Conservation (phyloP, 2,888 invertebrate genomes). For the Punctoribates punctum region DNA sequence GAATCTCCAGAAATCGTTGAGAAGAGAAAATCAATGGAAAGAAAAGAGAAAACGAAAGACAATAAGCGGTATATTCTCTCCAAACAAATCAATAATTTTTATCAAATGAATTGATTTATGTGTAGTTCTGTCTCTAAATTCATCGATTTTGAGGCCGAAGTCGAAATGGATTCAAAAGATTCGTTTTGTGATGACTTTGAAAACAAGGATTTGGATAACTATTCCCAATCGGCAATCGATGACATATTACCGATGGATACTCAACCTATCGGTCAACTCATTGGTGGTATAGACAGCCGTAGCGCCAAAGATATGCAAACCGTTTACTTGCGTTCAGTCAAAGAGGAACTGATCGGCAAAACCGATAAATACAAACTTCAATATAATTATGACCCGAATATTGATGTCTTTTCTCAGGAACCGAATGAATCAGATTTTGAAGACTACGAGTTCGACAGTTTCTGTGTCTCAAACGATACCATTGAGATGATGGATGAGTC, state of each 20-base stretch:
- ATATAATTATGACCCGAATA: slow-evolving; percentile 32
- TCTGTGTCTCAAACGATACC: slow-evolving; percentile 36
- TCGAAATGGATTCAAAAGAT: not conserved
- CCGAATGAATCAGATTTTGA: slow-evolving; percentile 15
- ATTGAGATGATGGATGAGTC: slow-evolving; percentile 57
- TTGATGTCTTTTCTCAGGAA: slow-evolving; percentile 35
- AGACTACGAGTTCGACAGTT: slow-evolving; percentile 35
- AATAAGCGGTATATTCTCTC: slow-evolving; percentile 1
- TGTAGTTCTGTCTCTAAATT: slow-evolving; percentile 11
- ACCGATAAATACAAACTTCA: slow-evolving; percentile 34
- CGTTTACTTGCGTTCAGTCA: slow-evolving; percentile 22
- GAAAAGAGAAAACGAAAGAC: not conserved
- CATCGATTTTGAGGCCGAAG: slow-evolving; percentile 3
- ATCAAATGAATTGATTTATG: not conserved
- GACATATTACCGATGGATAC: not conserved
- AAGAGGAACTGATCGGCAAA: not conserved
- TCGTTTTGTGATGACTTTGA: slow-evolving; percentile 8
- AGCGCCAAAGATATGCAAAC: slow-evolving; percentile 10
- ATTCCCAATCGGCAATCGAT: not conserved
- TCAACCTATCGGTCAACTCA: slow-evolving; percentile 15
- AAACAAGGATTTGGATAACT: not conserved
- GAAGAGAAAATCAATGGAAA: not conserved
- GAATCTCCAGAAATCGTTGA: not conserved
- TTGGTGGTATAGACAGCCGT: slow-evolving; percentile 26
- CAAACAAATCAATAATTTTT: not conserved